These are phyloP conservation scores for Lithobates pipiens DNA, from an alignment of 2,797 vertebrate genomes.

Conservation along the genomic window DNA sequence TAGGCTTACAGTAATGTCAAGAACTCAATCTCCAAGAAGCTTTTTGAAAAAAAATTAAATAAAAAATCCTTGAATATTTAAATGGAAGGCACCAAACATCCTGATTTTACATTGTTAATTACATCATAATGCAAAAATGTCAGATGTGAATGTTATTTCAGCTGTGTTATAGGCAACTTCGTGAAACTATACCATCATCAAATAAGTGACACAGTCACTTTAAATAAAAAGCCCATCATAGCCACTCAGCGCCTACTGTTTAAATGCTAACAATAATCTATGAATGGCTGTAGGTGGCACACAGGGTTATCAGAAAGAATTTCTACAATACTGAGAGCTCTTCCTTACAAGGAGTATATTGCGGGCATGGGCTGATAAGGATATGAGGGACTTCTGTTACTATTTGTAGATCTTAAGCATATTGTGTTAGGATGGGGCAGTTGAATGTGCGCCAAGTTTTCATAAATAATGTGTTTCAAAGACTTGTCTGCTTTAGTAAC, in stretches of 20 bases:
- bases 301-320: conserved; percentile 62
- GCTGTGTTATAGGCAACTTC: background rate
- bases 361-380: conserved; percentile 33
- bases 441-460: conserved; percentile 12
- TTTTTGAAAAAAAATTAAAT: background rate
- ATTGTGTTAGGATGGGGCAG: background rate
- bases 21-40: no score
- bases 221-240: conserved; percentile 39
- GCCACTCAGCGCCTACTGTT: conserved; percentile 60
- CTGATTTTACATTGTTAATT: no score
- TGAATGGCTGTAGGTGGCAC: conserved; percentile 56
- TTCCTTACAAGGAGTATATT: conserved; percentile 66
- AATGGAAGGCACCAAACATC: background rate
- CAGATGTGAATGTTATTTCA: background rate
- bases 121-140: background rate
- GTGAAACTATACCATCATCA: background rate
- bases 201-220: background rate
- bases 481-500: background rate
- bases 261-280: conserved; percentile 63
- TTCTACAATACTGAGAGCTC: conserved; percentile 46
- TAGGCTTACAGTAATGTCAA: no score
- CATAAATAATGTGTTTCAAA: background rate
- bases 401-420: conserved; percentile 63
- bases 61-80: background rate
- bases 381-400: conserved; percentile 57